Evolutionary conservation across 2,797 vertebrate genomes (phyloP).

Genomic region (Hoplostethus atlanticus): DNA sequence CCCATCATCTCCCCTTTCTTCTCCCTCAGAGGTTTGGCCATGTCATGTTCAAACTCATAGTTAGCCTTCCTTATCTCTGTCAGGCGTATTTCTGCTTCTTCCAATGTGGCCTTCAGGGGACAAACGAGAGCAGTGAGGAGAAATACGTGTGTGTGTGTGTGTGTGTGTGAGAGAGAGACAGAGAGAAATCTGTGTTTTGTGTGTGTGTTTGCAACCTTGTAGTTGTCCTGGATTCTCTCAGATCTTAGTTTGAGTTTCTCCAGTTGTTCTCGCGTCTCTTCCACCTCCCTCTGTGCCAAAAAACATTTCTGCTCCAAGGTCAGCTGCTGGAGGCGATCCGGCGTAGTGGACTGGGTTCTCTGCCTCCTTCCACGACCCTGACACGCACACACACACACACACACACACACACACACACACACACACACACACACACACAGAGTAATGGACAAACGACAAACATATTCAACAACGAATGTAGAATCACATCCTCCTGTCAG

Average conservation of each 20-base stretch:
- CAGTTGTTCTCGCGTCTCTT: conserved; percentile 37
- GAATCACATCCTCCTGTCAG: no score
- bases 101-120: conserved; percentile 53
- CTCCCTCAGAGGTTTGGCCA: conserved; percentile 39
- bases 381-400: neutral
- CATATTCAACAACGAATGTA: no score
- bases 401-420: conserved; percentile 1
- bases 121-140: neutral
- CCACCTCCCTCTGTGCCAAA: conserved; percentile 55
- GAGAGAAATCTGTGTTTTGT: neutral
- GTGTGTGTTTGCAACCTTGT: conserved; percentile 51
- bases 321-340: conserved; percentile 48
- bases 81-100: conserved; percentile 59
- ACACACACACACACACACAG: conserved; percentile 2
- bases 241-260: conserved; percentile 46
- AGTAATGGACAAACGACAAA: neutral
- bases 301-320: conserved; percentile 67
- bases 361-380: conserved; percentile 39
- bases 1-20: conserved; percentile 42
- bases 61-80: conserved; percentile 58
- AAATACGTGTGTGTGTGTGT: neutral
- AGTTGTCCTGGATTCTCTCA: conserved; percentile 49
- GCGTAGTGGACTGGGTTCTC: conserved; percentile 18
- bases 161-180: neutral
- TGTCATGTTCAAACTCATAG: conserved; percentile 58